Evolutionary conservation across 2,113 vertebrate genomes (phyloP).

Genomic region (Crotalus horridus): DNA sequence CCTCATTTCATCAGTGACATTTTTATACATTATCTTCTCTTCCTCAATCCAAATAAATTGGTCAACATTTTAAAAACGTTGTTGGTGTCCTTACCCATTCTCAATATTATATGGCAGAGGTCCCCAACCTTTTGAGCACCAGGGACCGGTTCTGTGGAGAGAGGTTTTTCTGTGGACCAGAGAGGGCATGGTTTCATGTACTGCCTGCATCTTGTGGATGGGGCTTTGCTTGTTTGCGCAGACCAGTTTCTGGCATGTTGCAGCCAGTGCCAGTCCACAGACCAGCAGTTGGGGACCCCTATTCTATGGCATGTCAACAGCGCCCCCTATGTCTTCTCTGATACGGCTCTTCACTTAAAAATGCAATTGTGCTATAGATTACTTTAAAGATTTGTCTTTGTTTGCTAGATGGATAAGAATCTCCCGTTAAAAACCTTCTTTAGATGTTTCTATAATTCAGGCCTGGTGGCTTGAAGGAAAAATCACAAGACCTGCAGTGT

Average conservation of each 20-base stretch:
- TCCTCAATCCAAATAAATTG: not conserved
- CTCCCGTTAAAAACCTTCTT: not conserved
- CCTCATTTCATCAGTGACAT: slow-evolving; percentile 49
- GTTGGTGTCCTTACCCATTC: not conserved
- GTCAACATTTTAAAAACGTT: slow-evolving; percentile 33
- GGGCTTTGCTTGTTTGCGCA: too few relatives aligned
- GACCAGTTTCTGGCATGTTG: too few relatives aligned
- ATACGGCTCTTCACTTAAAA: not conserved
- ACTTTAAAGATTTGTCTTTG: not conserved
- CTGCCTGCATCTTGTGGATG: too few relatives aligned
- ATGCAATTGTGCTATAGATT: not conserved
- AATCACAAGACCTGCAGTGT: not conserved
- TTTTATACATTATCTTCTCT: slow-evolving; percentile 1
- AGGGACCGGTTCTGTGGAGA: too few relatives aligned
- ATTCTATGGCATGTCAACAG: slow-evolving; percentile 25
- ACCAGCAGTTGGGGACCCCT: too few relatives aligned
- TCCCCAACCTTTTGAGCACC: too few relatives aligned
- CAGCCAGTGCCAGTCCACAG: too few relatives aligned
- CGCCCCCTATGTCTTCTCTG: slow-evolving; percentile 23
- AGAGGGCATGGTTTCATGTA: too few relatives aligned
- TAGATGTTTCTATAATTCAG: not conserved
- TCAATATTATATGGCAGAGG: slow-evolving; percentile 28
- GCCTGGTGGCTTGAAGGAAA: not conserved
- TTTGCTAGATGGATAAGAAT: not conserved
- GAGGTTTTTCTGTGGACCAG: too few relatives aligned